Evolutionary conservation across 2,888 invertebrate species (phyloP), one percentile per base, ranked within the genome.

Genomic region (Zygaena filipendulae): DNA sequence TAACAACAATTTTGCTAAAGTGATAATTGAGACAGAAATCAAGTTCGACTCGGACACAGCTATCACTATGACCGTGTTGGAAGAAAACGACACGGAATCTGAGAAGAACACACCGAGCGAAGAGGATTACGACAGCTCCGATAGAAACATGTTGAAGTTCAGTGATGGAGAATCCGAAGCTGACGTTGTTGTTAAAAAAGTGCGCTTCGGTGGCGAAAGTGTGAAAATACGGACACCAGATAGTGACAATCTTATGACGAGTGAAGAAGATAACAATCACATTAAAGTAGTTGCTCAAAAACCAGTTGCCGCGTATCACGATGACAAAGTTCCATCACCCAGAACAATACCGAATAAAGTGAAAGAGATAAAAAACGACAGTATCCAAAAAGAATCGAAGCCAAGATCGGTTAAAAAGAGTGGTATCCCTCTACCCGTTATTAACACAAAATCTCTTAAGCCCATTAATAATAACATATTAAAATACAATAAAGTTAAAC

Each of bases 201-300:
- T 92, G 5, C 86, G 90, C 25, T 92, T 92, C 44, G 92, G 92
- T 3, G 92, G 92, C n/a, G 92, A 92, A 67, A 83, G 90, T 38
- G 87, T 92, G 3, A 92, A 92, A 74, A 84, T 92, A 62, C 75
- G 92, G 37, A 92, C 92, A 8, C 92, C 92, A 0, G 92, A 92
- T 43, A 91, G 91, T 57, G 92, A 92, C 51, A 87, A 86, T 29
- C 71, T 85, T 13, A 75, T 82, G 25, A 79, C 82, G 7, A 84
- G 84, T 45, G 84, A 84, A 49, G 82, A 80, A 20, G 82, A 82
- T 34, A 60, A 60, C 23, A 55, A 53, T 30, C 49, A 58, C 11
- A 59, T 49, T 19, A 47, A 45, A 39, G 26, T 30, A 29, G 29
- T 41, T 32, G 47, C 13, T 2, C 32, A 49, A 24, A 51, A 42